Base-by-base conservation (phyloP, 2,888 invertebrate genomes). In the Melanotus villosus region DNA sequence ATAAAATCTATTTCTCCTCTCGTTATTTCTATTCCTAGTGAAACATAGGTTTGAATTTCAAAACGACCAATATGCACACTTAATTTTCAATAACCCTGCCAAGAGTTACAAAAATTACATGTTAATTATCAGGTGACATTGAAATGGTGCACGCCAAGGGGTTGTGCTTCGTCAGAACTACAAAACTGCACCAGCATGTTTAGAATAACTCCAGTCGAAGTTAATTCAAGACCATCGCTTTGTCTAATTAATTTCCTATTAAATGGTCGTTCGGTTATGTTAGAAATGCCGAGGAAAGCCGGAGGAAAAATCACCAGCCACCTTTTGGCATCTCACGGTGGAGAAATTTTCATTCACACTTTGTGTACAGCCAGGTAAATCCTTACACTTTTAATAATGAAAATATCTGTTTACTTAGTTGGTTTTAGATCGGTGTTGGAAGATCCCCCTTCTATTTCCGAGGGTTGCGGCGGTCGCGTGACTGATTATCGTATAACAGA, bases 71-170 rank as follows among this genome's bases (percentile, higher is more conserved):
- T n/a, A n/a, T n/a, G n/a, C n/a, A n/a, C n/a, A n/a, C n/a, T n/a
- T n/a, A n/a, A n/a, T n/a, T n/a, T n/a, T n/a, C n/a, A n/a, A n/a
- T n/a, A n/a, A n/a, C n/a, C n/a, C n/a, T n/a, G n/a, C n/a, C n/a
- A n/a, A n/a, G n/a, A n/a, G n/a, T n/a, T n/a, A n/a, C n/a, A n/a
- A n/a, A n/a, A n/a, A n/a, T n/a, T n/a, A n/a, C n/a, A n/a, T n/a
- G n/a, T n/a, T n/a, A n/a, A n/a, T n/a, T n/a, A n/a, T 0, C 66
- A 89, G 89, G 91, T 96, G 0, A 96, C 96, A 0, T 87, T 99
- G 1, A 96, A 97, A 73, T 99, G 99, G 99, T 97, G 98, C 85
- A 98, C 98, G 0, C 98, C 98, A 0, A 88, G 97, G n/a, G 93
- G 93, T 0, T 92, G 92, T 73, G 92, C 94, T 65, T 92, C 93